Base-by-base conservation (phyloP, 2,113 vertebrate genomes). In the Danionella cerebrum region DNA sequence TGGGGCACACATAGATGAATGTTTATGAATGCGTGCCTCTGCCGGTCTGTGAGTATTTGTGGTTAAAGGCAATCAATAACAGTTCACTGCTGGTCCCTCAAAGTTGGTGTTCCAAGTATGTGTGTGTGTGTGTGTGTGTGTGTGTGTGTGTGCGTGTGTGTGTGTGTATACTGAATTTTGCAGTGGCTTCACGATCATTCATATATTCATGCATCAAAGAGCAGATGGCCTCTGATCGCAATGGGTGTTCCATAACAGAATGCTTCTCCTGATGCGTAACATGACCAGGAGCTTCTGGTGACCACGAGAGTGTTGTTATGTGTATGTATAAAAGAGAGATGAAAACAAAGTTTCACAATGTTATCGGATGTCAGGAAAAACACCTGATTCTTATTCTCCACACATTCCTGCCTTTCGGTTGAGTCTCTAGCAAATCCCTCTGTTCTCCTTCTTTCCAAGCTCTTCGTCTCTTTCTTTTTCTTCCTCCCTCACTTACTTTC, bases 301-400 rank as follows among this genome's bases (percentile, higher is more conserved):
- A 52, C 62, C 44, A 27, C 45, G 19, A 12, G 2, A 41, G 18
- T 51, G 27, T 67, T 6, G 27, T n/a, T 66, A n/a, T 22, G 21
- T 10, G 21, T 41, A 22, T 73, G 14, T 45, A 19, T 39, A 19
- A 21, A 31, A 35, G 58, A 59, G 21, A 50, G 36, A 50, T 60
- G 45, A 54, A 66, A 66, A 65, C 51, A 74, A 65, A 63, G 53
- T 27, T 31, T 2, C 45, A 13, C 18, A 7, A 41, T 25, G 18
- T 52, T 54, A 74, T 65, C 67, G 24, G 33, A 62, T 75, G 52
- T 70, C 38, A 54, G 31, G 60, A 70, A 60, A 75, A 57, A 41
- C 55, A 75, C 39, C 68, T 75, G 63, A 75, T 75, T 67, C 50
- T 48, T 58, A 75, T 75, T 75, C 67, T 53, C 55, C 18, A 55